phyloP scores from a whole-genome alignment of 2,113 vertebrate species.

The Cephalopterus ornatus region DNA sequence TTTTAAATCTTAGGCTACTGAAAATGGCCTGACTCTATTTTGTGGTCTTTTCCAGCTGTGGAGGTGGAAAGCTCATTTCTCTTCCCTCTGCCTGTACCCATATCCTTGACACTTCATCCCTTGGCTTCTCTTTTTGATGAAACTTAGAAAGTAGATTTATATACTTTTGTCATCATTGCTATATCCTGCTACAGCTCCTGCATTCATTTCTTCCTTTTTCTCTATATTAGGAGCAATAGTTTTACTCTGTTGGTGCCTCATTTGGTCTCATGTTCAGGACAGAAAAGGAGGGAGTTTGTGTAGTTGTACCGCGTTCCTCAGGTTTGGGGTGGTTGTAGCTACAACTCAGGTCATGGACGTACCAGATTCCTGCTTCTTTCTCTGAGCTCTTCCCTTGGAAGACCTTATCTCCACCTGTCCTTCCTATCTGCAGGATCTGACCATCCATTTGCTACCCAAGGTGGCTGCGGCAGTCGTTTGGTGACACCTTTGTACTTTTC shows the following conservation, averaged over 20 bases:
- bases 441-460: neutral
- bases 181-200: neutral
- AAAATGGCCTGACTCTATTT: neutral
- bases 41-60: neutral
- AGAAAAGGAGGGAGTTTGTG: neutral
- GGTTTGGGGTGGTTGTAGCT: neutral
- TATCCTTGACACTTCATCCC: neutral
- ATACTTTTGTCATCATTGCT: neutral
- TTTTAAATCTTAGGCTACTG: neutral
- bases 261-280: neutral
- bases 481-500: neutral
- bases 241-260: neutral
- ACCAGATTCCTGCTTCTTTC: neutral
- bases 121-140: neutral
- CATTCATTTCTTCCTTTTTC: neutral
- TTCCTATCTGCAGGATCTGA: neutral
- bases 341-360: too few species aligned
- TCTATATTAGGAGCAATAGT: neutral
- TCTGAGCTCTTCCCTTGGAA: neutral
- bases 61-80: neutral
- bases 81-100: neutral
- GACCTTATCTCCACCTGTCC: neutral
- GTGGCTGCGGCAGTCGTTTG: neutral
- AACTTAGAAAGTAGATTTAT: neutral
- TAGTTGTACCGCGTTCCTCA: rapidly evolving